A percentile compares a stretch with the other conserved stretches of the same genome.
Conservation (phyloP, 2,113 vertebrate genomes). For the Oophaga pumilio region DNA sequence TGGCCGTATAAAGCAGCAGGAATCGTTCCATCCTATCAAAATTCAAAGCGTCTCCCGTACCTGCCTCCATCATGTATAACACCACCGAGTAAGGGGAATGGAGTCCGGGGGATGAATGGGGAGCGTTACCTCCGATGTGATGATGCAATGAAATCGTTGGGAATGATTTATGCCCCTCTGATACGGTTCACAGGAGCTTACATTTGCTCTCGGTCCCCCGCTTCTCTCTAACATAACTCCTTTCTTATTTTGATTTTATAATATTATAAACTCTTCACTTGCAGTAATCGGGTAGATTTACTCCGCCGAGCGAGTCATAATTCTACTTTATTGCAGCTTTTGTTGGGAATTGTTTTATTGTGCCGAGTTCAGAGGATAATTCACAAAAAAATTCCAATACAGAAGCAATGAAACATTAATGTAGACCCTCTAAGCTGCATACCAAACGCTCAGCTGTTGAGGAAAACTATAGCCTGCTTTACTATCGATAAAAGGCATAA, state of each 20-base stretch:
- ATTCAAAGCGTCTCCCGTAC: conserved; percentile 35
- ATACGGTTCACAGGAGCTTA: conserved; percentile 52
- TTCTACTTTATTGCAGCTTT: conserved; percentile 53
- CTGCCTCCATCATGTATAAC: conserved; percentile 28
- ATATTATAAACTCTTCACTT: conserved; percentile 54
- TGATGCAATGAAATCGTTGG: conserved; percentile 48
- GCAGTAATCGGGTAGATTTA: conserved; percentile 57
- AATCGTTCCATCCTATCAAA: conserved; percentile 33
- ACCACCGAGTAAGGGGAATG: conserved; percentile 6
- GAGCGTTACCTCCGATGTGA: conserved; percentile 31
- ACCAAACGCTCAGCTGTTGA: neutral
- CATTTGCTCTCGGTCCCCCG: conserved; percentile 42
- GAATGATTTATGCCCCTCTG: conserved; percentile 25
- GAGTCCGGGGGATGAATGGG: conserved; percentile 31
- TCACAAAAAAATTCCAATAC: conserved; percentile 43
- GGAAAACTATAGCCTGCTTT: neutral
- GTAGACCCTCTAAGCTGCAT: conserved; percentile 31
- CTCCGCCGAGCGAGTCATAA: conserved; percentile 42
- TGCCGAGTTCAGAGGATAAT: conserved; percentile 34
- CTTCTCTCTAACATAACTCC: conserved; percentile 49
- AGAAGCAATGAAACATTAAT: conserved; percentile 52
- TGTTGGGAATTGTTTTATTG: conserved; percentile 51
- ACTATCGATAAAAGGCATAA: neutral
- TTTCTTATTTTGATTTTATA: conserved; percentile 55
- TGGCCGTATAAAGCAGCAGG: conserved; percentile 39